Percentiles rank a stretch among this genome's conserved stretches.
These are phyloP conservation scores for Pimephales promelas DNA, from an alignment of 2,113 vertebrate species.

Conservation along the genomic window DNA sequence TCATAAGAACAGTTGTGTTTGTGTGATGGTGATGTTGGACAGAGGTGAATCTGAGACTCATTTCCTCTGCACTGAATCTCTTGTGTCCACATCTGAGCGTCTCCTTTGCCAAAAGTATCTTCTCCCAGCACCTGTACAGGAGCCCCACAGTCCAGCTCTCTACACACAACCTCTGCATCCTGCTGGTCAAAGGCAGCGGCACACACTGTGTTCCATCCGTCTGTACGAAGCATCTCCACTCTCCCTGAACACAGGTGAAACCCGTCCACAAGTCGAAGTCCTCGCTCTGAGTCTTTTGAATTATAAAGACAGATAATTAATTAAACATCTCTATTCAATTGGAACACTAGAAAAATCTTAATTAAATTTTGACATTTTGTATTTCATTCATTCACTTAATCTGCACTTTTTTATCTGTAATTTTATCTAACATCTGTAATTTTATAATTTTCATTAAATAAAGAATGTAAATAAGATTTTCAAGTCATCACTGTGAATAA, in stretches of 20 bases:
- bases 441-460: not conserved
- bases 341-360: not conserved
- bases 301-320: not conserved
- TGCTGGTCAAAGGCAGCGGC: not conserved
- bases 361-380: not conserved
- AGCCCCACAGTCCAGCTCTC: too few species aligned
- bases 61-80: not conserved
- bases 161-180: too few species aligned
- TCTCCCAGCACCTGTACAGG: too few species aligned
- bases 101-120: too few species aligned
- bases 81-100: rapidly evolving
- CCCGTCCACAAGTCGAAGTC: conserved; percentile 1
- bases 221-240: not conserved
- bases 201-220: not conserved
- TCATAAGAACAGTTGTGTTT: not conserved
- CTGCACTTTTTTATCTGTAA: not conserved
- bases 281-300: not conserved
- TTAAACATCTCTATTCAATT: not conserved
- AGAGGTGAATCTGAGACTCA: not conserved
- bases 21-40: not conserved
- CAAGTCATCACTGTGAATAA: not conserved
- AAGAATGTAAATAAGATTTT: not conserved
- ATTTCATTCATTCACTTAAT: not conserved
- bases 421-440: not conserved
- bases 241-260: conserved; percentile 31